Conservation (phyloP, 64 coral and sea anemone genomes). For the Trachythela sp. region DNA sequence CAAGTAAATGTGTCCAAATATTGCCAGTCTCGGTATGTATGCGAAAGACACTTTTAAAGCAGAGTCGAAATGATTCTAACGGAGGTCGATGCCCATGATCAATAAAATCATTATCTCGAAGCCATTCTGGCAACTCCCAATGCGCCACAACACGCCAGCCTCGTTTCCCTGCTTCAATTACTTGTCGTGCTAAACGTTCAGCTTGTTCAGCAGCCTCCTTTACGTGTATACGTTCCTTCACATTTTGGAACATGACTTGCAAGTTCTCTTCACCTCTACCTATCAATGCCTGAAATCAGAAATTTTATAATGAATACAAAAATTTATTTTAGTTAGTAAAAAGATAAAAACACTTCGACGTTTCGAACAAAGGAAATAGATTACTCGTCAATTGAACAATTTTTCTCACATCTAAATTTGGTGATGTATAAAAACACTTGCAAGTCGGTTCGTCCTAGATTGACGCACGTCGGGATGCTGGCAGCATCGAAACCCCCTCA, state of each 20-base stretch:
- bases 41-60: constrained; percentile 92
- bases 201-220: constrained; percentile 79
- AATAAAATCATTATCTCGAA: constrained; percentile 89
- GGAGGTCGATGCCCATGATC: constrained; percentile 77
- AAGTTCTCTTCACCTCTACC: constrained; percentile 70
- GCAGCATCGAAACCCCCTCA: too few relatives aligned
- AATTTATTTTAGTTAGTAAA: too few relatives aligned
- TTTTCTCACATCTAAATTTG: too few relatives aligned
- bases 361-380: too few relatives aligned
- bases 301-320: too few relatives aligned
- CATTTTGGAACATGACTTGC: constrained; percentile 91
- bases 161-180: constrained; percentile 65
- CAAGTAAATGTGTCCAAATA: constrained; percentile 96
- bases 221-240: constrained; percentile 75
- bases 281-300: constrained; percentile 61
- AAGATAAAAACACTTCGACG: too few relatives aligned
- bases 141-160: constrained; percentile 78
- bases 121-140: constrained; percentile 88
- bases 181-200: constrained; percentile 69
- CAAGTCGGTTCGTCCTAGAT: too few relatives aligned
- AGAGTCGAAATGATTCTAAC: constrained; percentile 79
- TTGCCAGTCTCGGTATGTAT: constrained; percentile 94
- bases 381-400: too few relatives aligned
- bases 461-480: too few relatives aligned
- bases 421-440: too few relatives aligned